Evolutionary conservation across 2,888 invertebrate genomes (phyloP), one percentile per base, ranked within the genome.

Genomic region (Scaptomyza caliginosa): DNA sequence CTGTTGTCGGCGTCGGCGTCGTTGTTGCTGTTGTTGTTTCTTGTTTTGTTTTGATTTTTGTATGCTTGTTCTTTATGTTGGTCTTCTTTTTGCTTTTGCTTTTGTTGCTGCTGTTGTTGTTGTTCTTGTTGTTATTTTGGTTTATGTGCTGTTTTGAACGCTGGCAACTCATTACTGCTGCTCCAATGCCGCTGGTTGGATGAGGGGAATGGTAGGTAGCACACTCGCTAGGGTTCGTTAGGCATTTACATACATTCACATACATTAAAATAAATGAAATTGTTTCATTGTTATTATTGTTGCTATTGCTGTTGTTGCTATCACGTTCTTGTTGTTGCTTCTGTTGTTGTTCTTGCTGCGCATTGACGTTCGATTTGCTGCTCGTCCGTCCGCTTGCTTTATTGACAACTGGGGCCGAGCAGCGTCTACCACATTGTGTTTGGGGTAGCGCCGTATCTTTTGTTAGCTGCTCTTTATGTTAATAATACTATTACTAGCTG

Each of bases 241-340:
- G 36, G 30, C 38, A 75, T 67, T 59, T 46, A 52, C 39, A 56
- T 55, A 13, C 4, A 23, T 13, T 11, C 21, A 40, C 10, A 21
- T 26, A 56, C 24, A 60, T 63, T 69, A 46, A 43, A 62, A 59
- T 26, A 48, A 57, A 38, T 45, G 11, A 24, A 39, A 36, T 67
- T 63, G 46, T 50, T 51, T 48, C 57, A 76, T 74, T 58, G 52
- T 52, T 59, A 45, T 76, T 64, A 40, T 78, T 57, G 49, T 52
- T 30, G 26, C n/a, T n/a, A n/a, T 55, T 56, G 19, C 36, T 64
- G 48, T 60, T 63, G 42, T 58, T 59, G 21, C 40, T 45, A 36
- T 38, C 30, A 24, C 46, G 38, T 24, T 34, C 26, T 34, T 63
- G 39, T 55, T 56, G 26, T 30, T 55, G 16, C 24, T 32, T 13